Evolutionary conservation across 1,140 invertebrate species (phyloP), one percentile per base, ranked within the genome.

Genomic region (Drosophila micromelanica): DNA sequence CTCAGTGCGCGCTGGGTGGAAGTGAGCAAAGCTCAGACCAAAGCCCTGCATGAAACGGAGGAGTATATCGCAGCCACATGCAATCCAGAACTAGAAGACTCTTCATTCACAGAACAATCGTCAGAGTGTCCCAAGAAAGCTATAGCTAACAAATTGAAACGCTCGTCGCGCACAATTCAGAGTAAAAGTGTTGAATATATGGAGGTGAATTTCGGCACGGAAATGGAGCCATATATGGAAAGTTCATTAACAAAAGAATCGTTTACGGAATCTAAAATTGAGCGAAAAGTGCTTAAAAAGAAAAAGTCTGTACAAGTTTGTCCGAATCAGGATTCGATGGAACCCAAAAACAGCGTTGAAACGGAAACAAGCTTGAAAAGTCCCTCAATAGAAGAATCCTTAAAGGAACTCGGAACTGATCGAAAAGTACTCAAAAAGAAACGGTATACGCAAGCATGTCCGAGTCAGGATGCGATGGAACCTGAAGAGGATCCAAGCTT

Each of bases 1-100:
- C 45, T 86, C 12, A 64, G 74, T n/a, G 81, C 81, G 11, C 82
- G 78, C 2, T 86, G 81, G 81, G 78, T 86, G 2, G 56, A 87
- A 42, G 75, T 86, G 1, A 76, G 69, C 9, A 73, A 69, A 13
- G 17, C 54, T 30, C 81, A 86, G 48, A 13, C 35, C 3, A 40
- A 51, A 17, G 45, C 40, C 6, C 15, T 87, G 30, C 13, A 63
- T 4, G 82, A 82, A 46, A 87, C 75, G 0, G 82, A 81, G 40
- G 55, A 43, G 52, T 87, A 52, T 38, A 57, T 87, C 5, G 43
- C 43, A 30, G 11, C 72, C 27, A 75, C 38, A 2, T 78, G 52
- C 13, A 52, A 42, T 20, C n/a, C 30, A 15, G 38, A 76, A n/a
- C 37, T 55, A 1, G 17, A 65, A n/a, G 35, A 46, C 13, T 13